Conservation (phyloP, 2,888 invertebrate genomes). For the Elmis aenea region DNA sequence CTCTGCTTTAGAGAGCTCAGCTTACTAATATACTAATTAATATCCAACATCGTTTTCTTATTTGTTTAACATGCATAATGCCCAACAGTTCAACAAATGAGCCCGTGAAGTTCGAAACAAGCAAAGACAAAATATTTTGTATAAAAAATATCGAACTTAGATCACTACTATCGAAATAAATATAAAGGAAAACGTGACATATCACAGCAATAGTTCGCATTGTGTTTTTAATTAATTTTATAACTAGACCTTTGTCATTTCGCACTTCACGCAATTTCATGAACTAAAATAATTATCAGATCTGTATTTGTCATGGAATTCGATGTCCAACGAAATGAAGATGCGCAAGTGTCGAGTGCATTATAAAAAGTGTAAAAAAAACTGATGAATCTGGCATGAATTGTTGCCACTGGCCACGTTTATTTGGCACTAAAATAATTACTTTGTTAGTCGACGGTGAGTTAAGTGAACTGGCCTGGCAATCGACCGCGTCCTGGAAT, state of each 20-base stretch:
- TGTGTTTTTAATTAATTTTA: constrained; percentile 3
- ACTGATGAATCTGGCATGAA: constrained; percentile 25
- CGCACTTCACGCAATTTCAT: constrained; percentile 1
- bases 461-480: constrained; percentile 31
- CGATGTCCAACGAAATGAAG: constrained; percentile 7
- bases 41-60: background rate
- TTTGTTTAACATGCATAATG: constrained; percentile 14
- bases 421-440: constrained; percentile 35
- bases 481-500: constrained; percentile 35
- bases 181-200: constrained; percentile 33
- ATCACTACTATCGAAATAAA: constrained; percentile 23
- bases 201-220: constrained; percentile 38
- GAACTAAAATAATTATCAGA: constrained; percentile 1
- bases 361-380: constrained; percentile 14
- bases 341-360: too few species aligned
- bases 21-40: background rate
- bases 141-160: constrained; percentile 16
- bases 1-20: background rate
- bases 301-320: constrained; percentile 8
- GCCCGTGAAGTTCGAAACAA: constrained; percentile 11
- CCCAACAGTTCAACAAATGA: constrained; percentile 16
- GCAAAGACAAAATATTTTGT: constrained; percentile 14
- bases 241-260: background rate
- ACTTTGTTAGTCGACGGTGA: constrained; percentile 18
- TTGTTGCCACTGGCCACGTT: constrained; percentile 38